Evolutionary conservation across 2,797 vertebrate genomes (phyloP).

Genomic region (Pseudotriccus pelzelni): DNA sequence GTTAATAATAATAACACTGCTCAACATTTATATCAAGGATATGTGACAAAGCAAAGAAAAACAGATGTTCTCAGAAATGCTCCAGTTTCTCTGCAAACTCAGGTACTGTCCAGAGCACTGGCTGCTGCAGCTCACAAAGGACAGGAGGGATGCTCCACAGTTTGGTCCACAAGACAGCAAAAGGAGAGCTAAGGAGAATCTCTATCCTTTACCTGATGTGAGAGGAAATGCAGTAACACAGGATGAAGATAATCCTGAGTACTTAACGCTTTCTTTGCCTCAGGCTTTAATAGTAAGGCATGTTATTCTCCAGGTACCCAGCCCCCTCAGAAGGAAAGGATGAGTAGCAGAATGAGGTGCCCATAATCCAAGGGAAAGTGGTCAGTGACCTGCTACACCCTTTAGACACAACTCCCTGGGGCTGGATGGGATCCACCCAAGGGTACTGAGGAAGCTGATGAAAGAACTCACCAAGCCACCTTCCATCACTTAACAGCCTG

Average conservation of each 20-base stretch:
- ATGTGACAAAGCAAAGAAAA: constrained; percentile 37
- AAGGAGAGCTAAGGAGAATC: background rate
- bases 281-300: background rate
- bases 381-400: background rate
- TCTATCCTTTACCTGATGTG: background rate
- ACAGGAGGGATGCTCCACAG: background rate
- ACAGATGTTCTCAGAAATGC: background rate
- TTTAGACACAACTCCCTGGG: background rate
- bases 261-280: background rate
- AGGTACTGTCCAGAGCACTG: background rate
- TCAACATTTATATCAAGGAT: constrained; percentile 48
- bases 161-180: background rate
- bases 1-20: constrained; percentile 47
- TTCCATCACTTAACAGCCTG: background rate
- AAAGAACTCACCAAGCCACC: background rate
- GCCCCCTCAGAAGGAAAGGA: background rate
- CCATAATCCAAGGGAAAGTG: background rate
- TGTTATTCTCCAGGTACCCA: background rate
- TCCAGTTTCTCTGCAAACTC: background rate
- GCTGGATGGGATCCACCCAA: background rate
- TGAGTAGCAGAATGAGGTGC: background rate
- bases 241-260: background rate
- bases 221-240: background rate
- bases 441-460: background rate
- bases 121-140: background rate